A percentile compares a stretch with the other conserved stretches of the same genome.
Conservation (phyloP, 2,888 invertebrate genomes). For the Gryllus longicercus region DNA sequence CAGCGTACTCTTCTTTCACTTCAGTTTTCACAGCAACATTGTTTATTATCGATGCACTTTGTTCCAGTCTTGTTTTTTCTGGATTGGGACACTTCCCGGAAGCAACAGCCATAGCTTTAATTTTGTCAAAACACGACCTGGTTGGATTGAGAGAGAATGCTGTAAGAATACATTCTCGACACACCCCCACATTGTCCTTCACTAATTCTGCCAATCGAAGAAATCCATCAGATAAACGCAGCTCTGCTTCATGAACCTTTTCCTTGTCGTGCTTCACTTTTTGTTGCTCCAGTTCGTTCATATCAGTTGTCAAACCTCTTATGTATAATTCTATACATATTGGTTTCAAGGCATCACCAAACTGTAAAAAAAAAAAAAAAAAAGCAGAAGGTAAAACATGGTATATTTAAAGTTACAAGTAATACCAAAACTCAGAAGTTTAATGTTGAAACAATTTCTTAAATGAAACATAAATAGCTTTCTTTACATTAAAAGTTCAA, state of each 20-base stretch:
- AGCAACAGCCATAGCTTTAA: constrained; percentile 53
- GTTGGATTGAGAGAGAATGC: constrained; percentile 74
- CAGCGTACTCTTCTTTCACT: not conserved
- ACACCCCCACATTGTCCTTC: constrained; percentile 57
- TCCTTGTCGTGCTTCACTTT: constrained; percentile 56
- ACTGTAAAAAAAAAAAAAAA: constrained; percentile 47
- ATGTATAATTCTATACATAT: constrained; percentile 70
- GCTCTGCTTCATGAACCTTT: constrained; percentile 54
- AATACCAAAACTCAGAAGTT: not conserved
- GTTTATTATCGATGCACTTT: not conserved
- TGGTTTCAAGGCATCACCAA: constrained; percentile 56
- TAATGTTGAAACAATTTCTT: too few relatives aligned
- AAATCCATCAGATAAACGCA: constrained; percentile 59
- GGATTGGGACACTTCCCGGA: constrained; percentile 47
- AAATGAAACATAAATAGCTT: too few relatives aligned
- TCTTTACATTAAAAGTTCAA: too few relatives aligned
- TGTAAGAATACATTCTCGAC: constrained; percentile 68
- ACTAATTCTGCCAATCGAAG: constrained; percentile 61
- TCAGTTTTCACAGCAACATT: not conserved
- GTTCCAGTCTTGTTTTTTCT: not conserved
- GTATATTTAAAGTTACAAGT: not conserved
- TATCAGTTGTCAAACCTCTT: constrained; percentile 68
- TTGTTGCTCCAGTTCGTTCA: constrained; percentile 69
- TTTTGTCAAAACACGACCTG: constrained; percentile 55
- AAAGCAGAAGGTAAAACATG: not conserved